Percentiles rank a stretch among this genome's conserved stretches.
Conservation (phyloP, 2,888 invertebrate genomes). For the Tubulanus polymorphus region DNA sequence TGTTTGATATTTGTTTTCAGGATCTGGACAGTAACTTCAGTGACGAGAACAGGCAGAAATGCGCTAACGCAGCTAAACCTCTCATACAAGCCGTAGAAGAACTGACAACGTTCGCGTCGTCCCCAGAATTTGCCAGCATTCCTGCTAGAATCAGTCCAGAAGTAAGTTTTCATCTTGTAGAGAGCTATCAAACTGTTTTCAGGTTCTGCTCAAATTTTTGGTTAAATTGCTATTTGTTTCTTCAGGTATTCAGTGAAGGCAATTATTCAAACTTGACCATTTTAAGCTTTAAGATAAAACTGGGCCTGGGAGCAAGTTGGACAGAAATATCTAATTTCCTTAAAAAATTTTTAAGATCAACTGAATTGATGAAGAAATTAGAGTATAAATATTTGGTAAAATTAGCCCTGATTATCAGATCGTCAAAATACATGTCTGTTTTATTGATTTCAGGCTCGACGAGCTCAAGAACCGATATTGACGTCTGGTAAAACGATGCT, state of each 20-base stretch:
- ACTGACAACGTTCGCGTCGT: constrained; percentile 87
- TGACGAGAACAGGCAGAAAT: constrained; percentile 58
- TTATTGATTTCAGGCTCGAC: constrained; percentile 60
- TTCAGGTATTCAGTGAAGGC: background rate
- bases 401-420: no score
- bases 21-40: constrained; percentile 75
- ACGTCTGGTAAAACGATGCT: constrained; percentile 74
- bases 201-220: background rate
- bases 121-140: constrained; percentile 87
- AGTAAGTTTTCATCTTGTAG: constrained; percentile 31
- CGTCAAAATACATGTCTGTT: no score
- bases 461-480: constrained; percentile 82
- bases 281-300: no score
- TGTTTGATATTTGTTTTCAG: constrained; percentile 26
- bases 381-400: no score
- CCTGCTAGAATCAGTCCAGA: constrained; percentile 86
- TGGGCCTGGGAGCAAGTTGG: no score
- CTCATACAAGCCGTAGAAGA: constrained; percentile 86
- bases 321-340: no score
- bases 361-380: no score
- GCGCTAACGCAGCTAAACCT: constrained; percentile 71
- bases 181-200: background rate
- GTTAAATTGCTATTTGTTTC: no score
- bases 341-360: no score
- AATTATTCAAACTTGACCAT: background rate